Evolutionary conservation across 2,888 invertebrate species (phyloP).

Genomic region (Parelbella ahira): DNA sequence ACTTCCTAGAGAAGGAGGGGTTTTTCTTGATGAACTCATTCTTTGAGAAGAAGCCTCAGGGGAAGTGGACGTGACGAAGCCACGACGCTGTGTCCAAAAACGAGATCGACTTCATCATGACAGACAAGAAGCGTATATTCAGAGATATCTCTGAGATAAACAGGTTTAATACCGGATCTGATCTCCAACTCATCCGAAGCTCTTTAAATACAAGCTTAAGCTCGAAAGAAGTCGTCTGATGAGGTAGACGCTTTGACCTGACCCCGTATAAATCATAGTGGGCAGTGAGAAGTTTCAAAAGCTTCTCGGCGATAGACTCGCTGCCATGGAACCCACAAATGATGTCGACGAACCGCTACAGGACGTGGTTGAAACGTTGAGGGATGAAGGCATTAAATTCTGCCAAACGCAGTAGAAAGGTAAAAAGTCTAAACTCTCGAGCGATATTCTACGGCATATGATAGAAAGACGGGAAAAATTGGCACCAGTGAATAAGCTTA

Average conservation of each 20-base stretch:
- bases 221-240: neutral
- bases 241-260: neutral
- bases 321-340: too few species aligned
- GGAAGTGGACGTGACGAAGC: too few species aligned
- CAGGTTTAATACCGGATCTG: slow-evolving; percentile 21
- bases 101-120: slow-evolving; percentile 16
- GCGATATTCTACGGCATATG: neutral
- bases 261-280: neutral
- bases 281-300: too few species aligned
- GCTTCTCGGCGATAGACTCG: too few species aligned
- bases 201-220: slow-evolving; percentile 18
- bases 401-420: too few species aligned
- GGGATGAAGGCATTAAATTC: neutral
- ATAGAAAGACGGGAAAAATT: neutral
- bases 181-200: slow-evolving; percentile 27
- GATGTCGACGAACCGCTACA: too few species aligned
- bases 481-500: too few species aligned
- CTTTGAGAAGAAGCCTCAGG: neutral
- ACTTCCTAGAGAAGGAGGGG: too few species aligned
- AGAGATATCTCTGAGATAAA: slow-evolving; percentile 23
- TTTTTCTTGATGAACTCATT: too few species aligned
- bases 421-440: slow-evolving; percentile 6
- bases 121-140: slow-evolving; percentile 16
- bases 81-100: neutral
- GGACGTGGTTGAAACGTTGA: neutral